Percentiles rank a stretch among this genome's conserved stretches.
phyloP scores from a whole-genome alignment of 2,888 invertebrate species.

The Hololepta plana region DNA sequence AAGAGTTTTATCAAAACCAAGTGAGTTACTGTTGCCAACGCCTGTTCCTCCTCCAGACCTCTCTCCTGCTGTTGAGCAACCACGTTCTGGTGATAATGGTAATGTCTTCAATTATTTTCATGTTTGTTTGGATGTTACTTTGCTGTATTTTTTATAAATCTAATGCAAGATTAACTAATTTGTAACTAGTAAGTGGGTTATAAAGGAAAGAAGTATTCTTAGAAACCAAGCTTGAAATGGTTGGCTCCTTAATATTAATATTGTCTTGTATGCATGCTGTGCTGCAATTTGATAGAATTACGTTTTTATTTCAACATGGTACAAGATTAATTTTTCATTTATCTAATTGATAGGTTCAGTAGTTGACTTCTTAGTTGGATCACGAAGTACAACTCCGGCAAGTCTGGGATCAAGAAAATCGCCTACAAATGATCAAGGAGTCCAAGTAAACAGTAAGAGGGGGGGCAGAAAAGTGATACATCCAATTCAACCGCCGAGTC shows the following conservation, averaged over 20 bases:
- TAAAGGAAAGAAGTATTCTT: no score
- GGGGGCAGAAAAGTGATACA: conserved; percentile 18
- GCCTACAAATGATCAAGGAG: conserved; percentile 70
- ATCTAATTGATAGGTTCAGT: no score
- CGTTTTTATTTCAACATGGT: no score
- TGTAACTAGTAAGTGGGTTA: no score
- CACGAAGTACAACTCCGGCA: conserved; percentile 68
- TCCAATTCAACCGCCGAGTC: conserved; percentile 21
- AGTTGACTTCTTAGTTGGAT: conserved; percentile 26
- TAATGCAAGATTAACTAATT: no score
- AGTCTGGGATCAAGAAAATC: conserved; percentile 58
- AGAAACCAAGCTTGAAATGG: no score
- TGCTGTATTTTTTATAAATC: conserved; percentile 2
- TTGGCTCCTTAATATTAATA: no score
- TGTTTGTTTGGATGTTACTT: conserved; percentile 8
- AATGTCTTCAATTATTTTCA: conserved; percentile 18
- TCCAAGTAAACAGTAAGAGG: conserved; percentile 39
- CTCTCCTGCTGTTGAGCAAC: conserved; percentile 27
- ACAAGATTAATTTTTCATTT: no score
- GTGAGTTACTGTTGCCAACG: conserved; percentile 36
- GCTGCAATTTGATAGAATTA: no score
- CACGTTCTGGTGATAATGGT: conserved; percentile 26
- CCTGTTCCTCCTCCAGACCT: conserved; percentile 23
- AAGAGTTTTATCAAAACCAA: conserved; percentile 44
- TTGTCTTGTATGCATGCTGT: no score